These are phyloP conservation scores for Phaethornis superciliosus DNA, from an alignment of 2,113 vertebrate species.

Conservation along the genomic window DNA sequence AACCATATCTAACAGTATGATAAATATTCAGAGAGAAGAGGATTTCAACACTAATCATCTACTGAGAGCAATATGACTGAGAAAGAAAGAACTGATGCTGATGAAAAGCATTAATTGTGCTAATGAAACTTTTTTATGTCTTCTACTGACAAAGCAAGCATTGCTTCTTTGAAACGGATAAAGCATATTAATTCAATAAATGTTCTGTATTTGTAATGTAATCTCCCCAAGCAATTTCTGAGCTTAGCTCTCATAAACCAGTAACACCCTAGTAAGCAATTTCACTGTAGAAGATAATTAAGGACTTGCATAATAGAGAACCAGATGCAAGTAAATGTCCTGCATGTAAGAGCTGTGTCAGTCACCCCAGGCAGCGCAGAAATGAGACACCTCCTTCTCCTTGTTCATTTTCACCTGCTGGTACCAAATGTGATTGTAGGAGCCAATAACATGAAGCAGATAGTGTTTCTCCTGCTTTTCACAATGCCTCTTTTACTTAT, in stretches of 20 bases:
- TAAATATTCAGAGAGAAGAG: not conserved
- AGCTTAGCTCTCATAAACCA: not conserved
- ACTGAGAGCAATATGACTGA: not conserved
- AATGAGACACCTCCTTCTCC: not conserved
- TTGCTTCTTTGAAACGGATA: not conserved
- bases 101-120: not conserved
- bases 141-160: not conserved
- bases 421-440: rapidly evolving
- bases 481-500: not conserved
- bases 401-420: not conserved
- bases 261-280: not conserved
- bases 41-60: slow-evolving; percentile 5
- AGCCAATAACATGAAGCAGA: not conserved
- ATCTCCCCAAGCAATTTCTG: not conserved
- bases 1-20: not conserved
- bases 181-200: not conserved
- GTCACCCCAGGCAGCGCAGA: not conserved
- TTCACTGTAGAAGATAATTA: not conserved
- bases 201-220: not conserved
- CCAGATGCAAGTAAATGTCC: not conserved
- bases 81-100: not conserved
- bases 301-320: not conserved
- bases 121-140: not conserved
- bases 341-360: not conserved
- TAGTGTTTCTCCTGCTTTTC: not conserved